These are phyloP conservation scores for Heliconius hewitsoni DNA, from an alignment of 1,140 invertebrate species.

Conservation along the genomic window DNA sequence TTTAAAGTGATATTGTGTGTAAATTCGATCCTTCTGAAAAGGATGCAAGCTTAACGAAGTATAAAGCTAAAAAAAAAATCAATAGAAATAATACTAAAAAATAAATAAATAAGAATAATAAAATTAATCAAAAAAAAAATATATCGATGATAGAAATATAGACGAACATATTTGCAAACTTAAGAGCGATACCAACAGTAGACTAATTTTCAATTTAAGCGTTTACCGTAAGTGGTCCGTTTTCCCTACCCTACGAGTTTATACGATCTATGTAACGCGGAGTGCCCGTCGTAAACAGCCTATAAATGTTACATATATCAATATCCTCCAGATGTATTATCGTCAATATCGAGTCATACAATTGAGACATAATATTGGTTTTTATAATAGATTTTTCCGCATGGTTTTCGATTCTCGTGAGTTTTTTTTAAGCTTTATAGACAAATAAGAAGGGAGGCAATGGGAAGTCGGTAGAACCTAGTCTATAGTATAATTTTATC, in stretches of 20 bases:
- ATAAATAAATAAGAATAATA: not conserved
- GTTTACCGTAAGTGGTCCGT: not conserved
- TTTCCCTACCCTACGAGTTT: not conserved
- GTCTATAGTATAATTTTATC: too few species aligned
- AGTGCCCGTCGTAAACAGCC: not conserved
- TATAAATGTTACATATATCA: not conserved
- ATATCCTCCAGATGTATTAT: not conserved
- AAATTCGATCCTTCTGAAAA: too few species aligned
- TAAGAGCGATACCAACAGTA: not conserved
- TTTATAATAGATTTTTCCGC: not conserved
- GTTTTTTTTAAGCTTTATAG: too few species aligned
- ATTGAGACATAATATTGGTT: not conserved
- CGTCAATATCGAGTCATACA: not conserved
- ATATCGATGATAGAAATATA: not conserved
- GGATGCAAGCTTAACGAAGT: too few species aligned
- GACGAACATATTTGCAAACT: not conserved
- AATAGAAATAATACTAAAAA: too few species aligned
- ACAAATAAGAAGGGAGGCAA: too few species aligned
- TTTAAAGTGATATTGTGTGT: too few species aligned
- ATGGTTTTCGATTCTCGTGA: too few species aligned
- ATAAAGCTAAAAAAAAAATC: too few species aligned
- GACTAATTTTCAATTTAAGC: not conserved
- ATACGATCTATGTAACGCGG: not conserved
- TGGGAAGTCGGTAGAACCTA: too few species aligned
- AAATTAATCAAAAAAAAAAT: not conserved